These are phyloP conservation scores for Agrotis segetum DNA, from an alignment of 2,888 invertebrate species.

Conservation along the genomic window DNA sequence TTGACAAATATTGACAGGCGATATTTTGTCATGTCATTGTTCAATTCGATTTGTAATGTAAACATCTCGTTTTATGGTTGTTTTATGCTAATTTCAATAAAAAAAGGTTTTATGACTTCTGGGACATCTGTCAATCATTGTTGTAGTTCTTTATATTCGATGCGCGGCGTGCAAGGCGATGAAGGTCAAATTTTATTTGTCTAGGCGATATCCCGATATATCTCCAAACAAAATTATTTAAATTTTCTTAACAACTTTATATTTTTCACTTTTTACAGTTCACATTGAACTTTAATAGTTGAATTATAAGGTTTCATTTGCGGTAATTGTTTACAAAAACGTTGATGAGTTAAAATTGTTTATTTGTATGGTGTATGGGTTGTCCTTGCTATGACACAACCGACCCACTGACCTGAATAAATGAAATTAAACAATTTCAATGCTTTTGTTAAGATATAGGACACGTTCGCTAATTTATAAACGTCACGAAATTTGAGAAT, in stretches of 20 bases:
- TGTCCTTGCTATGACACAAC: slow-evolving; percentile 64
- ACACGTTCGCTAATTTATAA: slow-evolving; percentile 51
- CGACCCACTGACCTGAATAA: slow-evolving; percentile 65
- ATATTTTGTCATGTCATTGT: background rate
- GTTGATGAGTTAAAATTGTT: slow-evolving; percentile 45
- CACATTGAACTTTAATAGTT: slow-evolving; percentile 10
- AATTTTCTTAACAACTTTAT: slow-evolving; percentile 20
- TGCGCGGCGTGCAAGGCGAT: slow-evolving; percentile 21
- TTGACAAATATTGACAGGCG: background rate
- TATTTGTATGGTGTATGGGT: slow-evolving; percentile 55
- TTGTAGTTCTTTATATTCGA: slow-evolving; percentile 33
- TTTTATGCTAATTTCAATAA: slow-evolving; percentile 3
- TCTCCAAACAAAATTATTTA: slow-evolving; percentile 45
- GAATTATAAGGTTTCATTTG: slow-evolving; percentile 41
- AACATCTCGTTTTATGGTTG: background rate
- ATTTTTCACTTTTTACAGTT: slow-evolving; percentile 12
- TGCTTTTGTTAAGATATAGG: slow-evolving; percentile 60
- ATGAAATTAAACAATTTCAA: slow-evolving; percentile 56
- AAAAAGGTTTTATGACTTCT: slow-evolving; percentile 31
- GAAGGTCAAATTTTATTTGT: slow-evolving; percentile 47
- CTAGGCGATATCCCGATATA: slow-evolving; percentile 51
- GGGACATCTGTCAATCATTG: slow-evolving; percentile 49
- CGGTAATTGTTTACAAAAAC: slow-evolving; percentile 4
- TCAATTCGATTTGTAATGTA: background rate
- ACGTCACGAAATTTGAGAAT: slow-evolving; percentile 42